Conservation (phyloP, 1,140 invertebrate species). For the Camponotus pennsylvanicus region DNA sequence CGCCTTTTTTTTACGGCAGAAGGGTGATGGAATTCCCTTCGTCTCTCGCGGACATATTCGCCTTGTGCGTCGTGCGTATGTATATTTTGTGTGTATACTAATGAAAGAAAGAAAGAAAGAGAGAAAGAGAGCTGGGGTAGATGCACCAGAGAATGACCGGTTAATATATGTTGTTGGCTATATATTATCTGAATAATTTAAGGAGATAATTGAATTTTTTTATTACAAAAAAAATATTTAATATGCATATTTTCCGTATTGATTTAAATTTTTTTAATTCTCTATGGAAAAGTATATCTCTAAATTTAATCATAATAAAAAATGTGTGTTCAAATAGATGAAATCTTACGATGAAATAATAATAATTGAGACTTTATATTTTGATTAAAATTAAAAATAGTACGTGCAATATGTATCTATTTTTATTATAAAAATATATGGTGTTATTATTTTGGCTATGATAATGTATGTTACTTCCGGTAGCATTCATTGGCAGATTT, state of each 20-base stretch:
- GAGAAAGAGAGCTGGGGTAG: background rate
- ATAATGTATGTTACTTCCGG: background rate
- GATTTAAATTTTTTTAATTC: background rate
- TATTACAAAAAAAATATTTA: too few relatives aligned
- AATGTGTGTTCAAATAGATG: background rate
- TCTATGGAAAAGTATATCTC: background rate
- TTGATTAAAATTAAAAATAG: background rate
- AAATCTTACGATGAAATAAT: background rate
- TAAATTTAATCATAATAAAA: too few relatives aligned
- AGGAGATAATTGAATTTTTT: background rate
- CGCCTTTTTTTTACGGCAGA: conserved; percentile 50
- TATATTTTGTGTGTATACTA: background rate
- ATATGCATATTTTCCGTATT: too few relatives aligned
- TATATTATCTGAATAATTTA: background rate
- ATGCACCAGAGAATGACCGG: conserved; percentile 42
- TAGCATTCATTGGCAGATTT: background rate
- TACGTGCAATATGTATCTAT: background rate
- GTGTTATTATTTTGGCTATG: background rate
- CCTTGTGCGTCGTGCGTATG: background rate
- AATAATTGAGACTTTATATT: background rate
- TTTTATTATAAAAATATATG: background rate
- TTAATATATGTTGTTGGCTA: conserved; percentile 46
- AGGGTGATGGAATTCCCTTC: conserved; percentile 61
- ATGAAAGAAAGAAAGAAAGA: background rate
- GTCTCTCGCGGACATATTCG: conserved; percentile 28